Evolutionary conservation across 2,888 invertebrate genomes (phyloP), one percentile per base, ranked within the genome.

Genomic region (Drepanosiphum platanoidis): DNA sequence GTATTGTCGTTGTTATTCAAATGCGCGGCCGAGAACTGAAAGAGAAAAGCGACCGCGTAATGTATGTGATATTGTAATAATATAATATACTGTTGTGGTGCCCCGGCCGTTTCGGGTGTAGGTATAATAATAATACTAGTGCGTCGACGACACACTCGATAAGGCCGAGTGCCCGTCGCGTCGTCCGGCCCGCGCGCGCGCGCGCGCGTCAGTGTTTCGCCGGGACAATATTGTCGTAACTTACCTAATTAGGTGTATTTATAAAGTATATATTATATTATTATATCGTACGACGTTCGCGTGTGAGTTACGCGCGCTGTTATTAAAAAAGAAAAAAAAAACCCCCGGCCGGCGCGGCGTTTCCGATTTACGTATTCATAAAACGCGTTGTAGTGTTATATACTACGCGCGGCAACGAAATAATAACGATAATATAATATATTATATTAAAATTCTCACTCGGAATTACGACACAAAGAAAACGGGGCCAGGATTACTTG

Each of bases 391-490:
- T 61, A n/a, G n/a, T n/a, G n/a, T n/a, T n/a, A n/a, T n/a, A n/a
- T n/a, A n/a, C n/a, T n/a, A 61, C 30, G n/a, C n/a, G 11, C n/a
- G 5, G 13, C 30, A 11, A 79, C 42, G 42, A 66, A 79, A 68
- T 79, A 68, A n/a, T 42, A 39, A 36, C n/a, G n/a, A n/a, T n/a
- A n/a, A n/a, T n/a, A n/a, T n/a, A n/a, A n/a, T n/a, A n/a, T n/a
- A n/a, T n/a, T n/a, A 42, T 68, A 52, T 52, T 72, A 52, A 42
- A 18, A 74, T 58, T 36, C 80, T 46, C 36, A 18, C n/a, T n/a
- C 34, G 52, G 46, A 70, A 70, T 70, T 27, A 70, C 68, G 52
- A 58, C 83, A 68, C 74, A 66, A 83, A 52, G 34, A 27, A 42
- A n/a, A 66, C n/a, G 18, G n/a, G n/a, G 64, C 61, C 34, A n/a